phyloP scores from a whole-genome alignment of 2,888 invertebrate genomes.

The Macrosiphum euphorbiae region DNA sequence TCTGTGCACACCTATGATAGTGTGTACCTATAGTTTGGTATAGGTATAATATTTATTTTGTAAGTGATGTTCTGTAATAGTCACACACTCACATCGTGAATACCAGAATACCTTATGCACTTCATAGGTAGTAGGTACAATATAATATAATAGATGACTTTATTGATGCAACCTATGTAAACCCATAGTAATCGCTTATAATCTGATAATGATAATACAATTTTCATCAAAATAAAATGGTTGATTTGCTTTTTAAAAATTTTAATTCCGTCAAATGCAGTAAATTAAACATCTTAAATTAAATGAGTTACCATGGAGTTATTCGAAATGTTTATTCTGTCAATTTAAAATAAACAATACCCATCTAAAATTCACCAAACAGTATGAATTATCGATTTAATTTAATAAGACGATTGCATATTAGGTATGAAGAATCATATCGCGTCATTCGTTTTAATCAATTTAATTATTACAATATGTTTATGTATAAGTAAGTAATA shows the following conservation, averaged over 20 bases:
- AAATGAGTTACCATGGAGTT: neutral
- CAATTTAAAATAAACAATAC: neutral
- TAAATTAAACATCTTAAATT: neutral
- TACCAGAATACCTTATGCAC: too few relatives aligned
- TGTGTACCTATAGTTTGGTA: too few relatives aligned
- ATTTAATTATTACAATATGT: neutral
- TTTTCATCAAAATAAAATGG: neutral
- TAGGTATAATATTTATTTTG: too few relatives aligned
- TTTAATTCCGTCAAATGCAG: neutral
- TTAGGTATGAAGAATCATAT: neutral
- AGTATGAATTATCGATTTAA: neutral
- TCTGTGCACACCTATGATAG: too few relatives aligned
- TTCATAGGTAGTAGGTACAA: too few relatives aligned
- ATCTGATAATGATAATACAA: neutral
- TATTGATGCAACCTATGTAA: too few relatives aligned
- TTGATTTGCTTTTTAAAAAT: neutral
- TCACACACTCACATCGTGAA: too few relatives aligned
- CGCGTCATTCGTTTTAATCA: neutral
- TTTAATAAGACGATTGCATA: neutral
- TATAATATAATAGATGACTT: too few relatives aligned
- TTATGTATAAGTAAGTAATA: neutral
- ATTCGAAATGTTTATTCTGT: neutral
- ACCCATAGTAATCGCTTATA: too few relatives aligned
- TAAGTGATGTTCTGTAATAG: too few relatives aligned
- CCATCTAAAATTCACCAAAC: too few relatives aligned